Evolutionary conservation across 2,888 invertebrate genomes (phyloP).

Genomic region (Tribolium freemani): DNA sequence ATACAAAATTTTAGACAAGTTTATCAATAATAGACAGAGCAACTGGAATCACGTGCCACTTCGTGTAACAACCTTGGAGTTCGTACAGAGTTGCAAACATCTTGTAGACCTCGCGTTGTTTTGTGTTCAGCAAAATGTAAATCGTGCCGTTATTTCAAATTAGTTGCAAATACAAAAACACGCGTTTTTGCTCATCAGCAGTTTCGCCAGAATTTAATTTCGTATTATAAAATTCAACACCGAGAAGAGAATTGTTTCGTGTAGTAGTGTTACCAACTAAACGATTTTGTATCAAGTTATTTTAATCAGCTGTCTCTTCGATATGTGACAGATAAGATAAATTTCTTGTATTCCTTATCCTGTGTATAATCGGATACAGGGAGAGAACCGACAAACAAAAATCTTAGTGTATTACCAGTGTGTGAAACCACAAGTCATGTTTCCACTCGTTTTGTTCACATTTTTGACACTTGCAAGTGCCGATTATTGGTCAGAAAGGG

Average conservation of each 20-base stretch:
- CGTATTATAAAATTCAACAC: not conserved
- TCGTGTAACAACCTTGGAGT: too few species aligned
- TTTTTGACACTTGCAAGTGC: slow-evolving; percentile 5
- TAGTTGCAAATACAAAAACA: not conserved
- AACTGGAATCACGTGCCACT: too few species aligned
- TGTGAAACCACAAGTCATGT: not conserved
- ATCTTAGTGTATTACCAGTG: not conserved
- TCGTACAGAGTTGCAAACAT: not conserved
- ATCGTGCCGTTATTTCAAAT: not conserved
- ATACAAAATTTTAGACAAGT: slow-evolving; percentile 1
- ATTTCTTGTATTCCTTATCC: not conserved
- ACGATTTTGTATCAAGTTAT: not conserved
- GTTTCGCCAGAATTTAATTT: not conserved
- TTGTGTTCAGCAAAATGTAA: not conserved
- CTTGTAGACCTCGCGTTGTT: not conserved
- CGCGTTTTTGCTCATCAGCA: too few species aligned
- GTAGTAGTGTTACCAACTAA: not conserved
- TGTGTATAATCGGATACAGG: not conserved
- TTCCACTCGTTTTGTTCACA: not conserved
- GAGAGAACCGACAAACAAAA: not conserved
- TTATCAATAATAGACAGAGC: too few species aligned
- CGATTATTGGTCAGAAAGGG: slow-evolving; percentile 54
- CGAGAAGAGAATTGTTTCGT: not conserved
- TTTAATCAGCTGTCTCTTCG: not conserved
- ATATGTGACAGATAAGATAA: not conserved